phyloP scores from a whole-genome alignment of 1,140 invertebrate genomes.

The Tribolium madens region DNA sequence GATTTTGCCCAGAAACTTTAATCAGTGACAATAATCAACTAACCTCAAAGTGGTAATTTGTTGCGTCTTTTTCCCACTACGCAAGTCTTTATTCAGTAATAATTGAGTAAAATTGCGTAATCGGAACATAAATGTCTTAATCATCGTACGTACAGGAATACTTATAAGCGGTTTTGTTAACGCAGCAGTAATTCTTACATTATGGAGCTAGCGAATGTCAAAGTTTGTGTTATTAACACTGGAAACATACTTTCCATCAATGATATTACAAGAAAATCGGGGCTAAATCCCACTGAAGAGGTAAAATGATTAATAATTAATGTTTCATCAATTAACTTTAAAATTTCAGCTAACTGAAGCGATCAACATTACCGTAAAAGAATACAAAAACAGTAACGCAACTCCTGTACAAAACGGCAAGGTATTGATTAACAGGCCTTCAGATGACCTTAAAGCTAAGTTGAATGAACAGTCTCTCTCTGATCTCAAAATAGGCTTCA shows the following conservation, averaged over 20 bases:
- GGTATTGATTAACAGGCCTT: constrained; percentile 64
- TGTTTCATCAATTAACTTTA: background rate
- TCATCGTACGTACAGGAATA: background rate
- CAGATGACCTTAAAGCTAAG: constrained; percentile 71
- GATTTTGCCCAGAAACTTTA: background rate
- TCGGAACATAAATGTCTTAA: constrained; percentile 9
- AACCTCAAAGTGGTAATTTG: constrained; percentile 15
- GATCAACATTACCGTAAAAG: constrained; percentile 74
- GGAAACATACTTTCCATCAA: constrained; percentile 88
- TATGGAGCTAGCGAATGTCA: constrained; percentile 35
- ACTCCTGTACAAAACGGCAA: constrained; percentile 60
- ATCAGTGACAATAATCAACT: background rate
- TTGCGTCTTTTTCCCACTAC: constrained; percentile 1
- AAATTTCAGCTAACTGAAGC: constrained; percentile 77
- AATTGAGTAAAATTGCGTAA: constrained; percentile 29
- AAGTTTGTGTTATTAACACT: constrained; percentile 74
- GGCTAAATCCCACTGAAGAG: constrained; percentile 85
- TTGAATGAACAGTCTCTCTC: constrained; percentile 72
- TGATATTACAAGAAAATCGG: constrained; percentile 85
- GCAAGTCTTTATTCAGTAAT: constrained; percentile 21
- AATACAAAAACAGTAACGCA: constrained; percentile 67
- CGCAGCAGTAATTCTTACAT: background rate
- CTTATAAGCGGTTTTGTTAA: background rate
- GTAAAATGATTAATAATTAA: constrained; percentile 68
- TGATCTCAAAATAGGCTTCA: constrained; percentile 75